Conservation (phyloP, 2,888 invertebrate species). For the Drosophila melanosoma region DNA sequence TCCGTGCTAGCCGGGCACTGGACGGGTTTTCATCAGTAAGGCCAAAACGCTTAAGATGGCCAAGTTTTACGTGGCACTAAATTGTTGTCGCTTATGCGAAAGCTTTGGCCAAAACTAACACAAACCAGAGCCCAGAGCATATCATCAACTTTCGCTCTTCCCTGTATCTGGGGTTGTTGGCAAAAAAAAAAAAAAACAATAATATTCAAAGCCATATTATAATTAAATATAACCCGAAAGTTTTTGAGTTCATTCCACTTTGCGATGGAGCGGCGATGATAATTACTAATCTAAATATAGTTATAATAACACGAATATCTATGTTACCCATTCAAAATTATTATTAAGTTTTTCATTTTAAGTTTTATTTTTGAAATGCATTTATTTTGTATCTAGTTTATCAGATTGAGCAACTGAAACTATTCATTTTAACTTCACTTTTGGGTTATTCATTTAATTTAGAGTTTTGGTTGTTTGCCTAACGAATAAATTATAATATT, state of each 20-base stretch:
- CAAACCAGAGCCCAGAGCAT: constrained; percentile 15
- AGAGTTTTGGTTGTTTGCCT: neutral
- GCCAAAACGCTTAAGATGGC: constrained; percentile 57
- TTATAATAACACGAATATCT: neutral
- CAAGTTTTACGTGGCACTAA: constrained; percentile 49
- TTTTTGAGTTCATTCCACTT: constrained; percentile 32
- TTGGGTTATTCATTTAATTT: neutral
- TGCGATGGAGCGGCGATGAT: neutral
- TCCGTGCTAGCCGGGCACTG: constrained; percentile 4
- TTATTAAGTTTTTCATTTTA: too few species aligned
- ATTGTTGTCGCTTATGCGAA: constrained; percentile 57
- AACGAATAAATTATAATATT: too few species aligned
- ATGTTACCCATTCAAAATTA: neutral
- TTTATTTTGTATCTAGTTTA: too few species aligned
- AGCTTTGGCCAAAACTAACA: constrained; percentile 64
- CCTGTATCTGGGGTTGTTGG: constrained; percentile 5
- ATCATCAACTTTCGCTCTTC: constrained; percentile 60
- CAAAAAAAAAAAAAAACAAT: constrained; percentile 8
- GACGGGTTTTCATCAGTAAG: constrained; percentile 38
- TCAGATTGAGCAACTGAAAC: too few species aligned
- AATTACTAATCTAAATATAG: constrained; percentile 17
- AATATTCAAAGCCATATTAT: neutral
- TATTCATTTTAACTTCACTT: neutral
- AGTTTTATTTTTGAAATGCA: too few species aligned
- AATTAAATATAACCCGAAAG: neutral